phyloP scores from a whole-genome alignment of 2,888 invertebrate genomes.

The Alsophila aescularia region DNA sequence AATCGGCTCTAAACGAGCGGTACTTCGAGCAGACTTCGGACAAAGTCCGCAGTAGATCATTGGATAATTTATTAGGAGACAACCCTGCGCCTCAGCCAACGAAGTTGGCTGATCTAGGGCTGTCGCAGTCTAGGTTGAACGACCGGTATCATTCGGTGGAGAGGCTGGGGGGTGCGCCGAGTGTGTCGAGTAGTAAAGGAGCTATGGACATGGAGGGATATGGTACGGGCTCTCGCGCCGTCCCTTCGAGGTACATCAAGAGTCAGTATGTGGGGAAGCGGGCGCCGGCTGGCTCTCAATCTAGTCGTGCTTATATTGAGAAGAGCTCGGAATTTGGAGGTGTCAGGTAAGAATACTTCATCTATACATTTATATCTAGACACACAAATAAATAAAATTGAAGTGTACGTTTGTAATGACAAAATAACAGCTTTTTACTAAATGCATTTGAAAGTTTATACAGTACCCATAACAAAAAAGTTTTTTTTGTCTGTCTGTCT shows the following conservation, averaged over 20 bases:
- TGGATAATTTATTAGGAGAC: slow-evolving; percentile 92
- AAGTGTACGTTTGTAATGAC: no score
- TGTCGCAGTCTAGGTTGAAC: slow-evolving; percentile 94
- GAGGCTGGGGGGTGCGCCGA: slow-evolving; percentile 87
- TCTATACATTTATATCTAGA: no score
- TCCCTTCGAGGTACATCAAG: slow-evolving; percentile 90
- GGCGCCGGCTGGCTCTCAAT: slow-evolving; percentile 93
- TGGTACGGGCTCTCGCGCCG: slow-evolving; percentile 82
- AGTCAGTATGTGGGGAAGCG: slow-evolving; percentile 92
- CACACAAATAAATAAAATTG: no score
- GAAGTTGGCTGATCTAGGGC: slow-evolving; percentile 89
- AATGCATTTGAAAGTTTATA: no score
- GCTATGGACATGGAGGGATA: slow-evolving; percentile 88
- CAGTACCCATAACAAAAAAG: no score
- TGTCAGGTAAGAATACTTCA: slow-evolving; percentile 68
- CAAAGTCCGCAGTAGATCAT: slow-evolving; percentile 90
- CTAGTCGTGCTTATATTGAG: slow-evolving; percentile 94
- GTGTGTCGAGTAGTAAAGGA: slow-evolving; percentile 82
- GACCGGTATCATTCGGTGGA: slow-evolving; percentile 95
- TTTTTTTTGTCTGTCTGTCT: no score
- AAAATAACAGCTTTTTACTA: no score
- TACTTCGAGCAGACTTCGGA: slow-evolving; percentile 91
- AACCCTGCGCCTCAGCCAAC: slow-evolving; percentile 85
- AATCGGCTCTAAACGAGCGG: slow-evolving; percentile 93
- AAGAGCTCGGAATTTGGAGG: slow-evolving; percentile 89